Conservation (phyloP, 1,140 invertebrate species). For the Colletes latitarsis region DNA sequence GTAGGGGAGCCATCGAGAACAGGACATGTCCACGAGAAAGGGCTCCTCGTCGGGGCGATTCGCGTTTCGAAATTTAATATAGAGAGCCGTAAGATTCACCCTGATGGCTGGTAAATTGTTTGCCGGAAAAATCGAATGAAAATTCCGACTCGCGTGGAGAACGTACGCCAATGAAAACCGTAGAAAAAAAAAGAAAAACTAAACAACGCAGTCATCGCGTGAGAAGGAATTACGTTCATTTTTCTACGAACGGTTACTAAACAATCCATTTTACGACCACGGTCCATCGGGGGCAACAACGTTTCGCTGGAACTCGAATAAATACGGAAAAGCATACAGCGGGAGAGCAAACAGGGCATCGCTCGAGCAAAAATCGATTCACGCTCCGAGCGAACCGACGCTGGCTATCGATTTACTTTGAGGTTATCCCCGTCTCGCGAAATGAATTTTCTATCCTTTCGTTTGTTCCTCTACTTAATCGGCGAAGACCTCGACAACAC, state of each 20-base stretch:
- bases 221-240: slow-evolving; percentile 13
- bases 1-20: slow-evolving; percentile 23
- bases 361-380: slow-evolving; percentile 27
- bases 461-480: slow-evolving; percentile 15
- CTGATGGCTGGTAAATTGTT: slow-evolving; percentile 4
- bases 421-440: background rate
- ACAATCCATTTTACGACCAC: slow-evolving; percentile 20
- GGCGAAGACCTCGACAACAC: background rate
- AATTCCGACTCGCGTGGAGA: background rate
- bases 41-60: background rate
- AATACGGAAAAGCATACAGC: slow-evolving; percentile 15
- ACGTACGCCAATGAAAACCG: background rate
- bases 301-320: slow-evolving; percentile 10
- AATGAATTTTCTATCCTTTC: background rate
- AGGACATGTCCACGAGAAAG: slow-evolving; percentile 18
- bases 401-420: slow-evolving; percentile 12
- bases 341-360: slow-evolving; percentile 15
- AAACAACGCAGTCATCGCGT: background rate
- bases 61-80: slow-evolving; percentile 44
- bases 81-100: slow-evolving; percentile 17
- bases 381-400: background rate
- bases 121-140: slow-evolving; percentile 14
- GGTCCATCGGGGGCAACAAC: slow-evolving; percentile 11
- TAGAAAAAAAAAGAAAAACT: background rate
- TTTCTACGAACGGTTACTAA: slow-evolving; percentile 6